Base-by-base conservation (phyloP, 92 coral and sea anemone genomes). In the Ricordea florida region DNA sequence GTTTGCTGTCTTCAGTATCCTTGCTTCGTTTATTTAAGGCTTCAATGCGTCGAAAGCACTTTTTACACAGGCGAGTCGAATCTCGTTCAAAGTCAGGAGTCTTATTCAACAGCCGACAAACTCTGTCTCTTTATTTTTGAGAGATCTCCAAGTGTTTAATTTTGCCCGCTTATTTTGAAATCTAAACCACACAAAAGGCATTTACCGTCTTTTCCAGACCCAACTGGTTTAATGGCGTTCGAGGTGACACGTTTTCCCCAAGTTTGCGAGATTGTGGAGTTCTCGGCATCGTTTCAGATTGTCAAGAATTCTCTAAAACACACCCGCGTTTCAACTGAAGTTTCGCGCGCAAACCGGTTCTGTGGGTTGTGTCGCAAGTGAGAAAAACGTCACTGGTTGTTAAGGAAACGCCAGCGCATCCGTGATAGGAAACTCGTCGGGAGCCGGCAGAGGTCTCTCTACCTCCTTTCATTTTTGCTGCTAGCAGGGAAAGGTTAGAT, bases 1-100 rank as follows among this genome's bases (percentile, higher is more conserved):
- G 62, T 56, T 56, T 56, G 32, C 62, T 56, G 62, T 56, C 62
- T 56, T 56, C 62, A 56, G 32, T 56, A 56, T 56, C 62, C 62
- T 56, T 56, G 62, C 62, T 56, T 56, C 41, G 62, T 56, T 56
- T 29, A 56, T 56, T 8, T 29, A 56, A 11, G 62, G 40, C 62
- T 56, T 56, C 62, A 28, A 56, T 29, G 41, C 62, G 62, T 56
- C 25, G 41, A 28, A 56, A 26, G 62, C 62, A 56, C 37, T 56
- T 56, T 56, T 56, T 26, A 56, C 62, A 56, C 38, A 56, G 62
- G 40, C 41, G 62, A 56, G 62, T 56, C 62, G 38, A 56, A 28
- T 56, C 62, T 56, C 24, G 37, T 9, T 56, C 62, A 56, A 55
- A 55, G 62, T 56, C 62, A 56, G 40, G 62, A 4, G 23, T 56